Evolutionary conservation across 1,140 invertebrate genomes (phyloP).

Genomic region (Berghia stephanieae): DNA sequence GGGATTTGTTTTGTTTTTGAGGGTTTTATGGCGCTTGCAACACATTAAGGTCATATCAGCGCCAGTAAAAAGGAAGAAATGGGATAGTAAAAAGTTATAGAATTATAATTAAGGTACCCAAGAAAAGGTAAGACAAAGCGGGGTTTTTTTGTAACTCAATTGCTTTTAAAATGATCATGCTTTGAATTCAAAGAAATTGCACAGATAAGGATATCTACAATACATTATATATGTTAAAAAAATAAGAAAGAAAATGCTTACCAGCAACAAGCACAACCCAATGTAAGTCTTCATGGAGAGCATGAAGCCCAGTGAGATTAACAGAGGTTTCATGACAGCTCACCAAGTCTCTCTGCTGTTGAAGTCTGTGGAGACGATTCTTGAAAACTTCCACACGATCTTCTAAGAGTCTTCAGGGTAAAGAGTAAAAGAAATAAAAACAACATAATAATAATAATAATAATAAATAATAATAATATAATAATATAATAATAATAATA

Average conservation of each 20-base stretch:
- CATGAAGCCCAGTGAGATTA: constrained; percentile 68
- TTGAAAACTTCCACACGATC: constrained; percentile 73
- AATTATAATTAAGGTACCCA: no score
- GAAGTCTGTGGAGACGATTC: constrained; percentile 72
- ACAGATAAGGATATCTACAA: no score
- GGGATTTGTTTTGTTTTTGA: not conserved
- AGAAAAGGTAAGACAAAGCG: not conserved
- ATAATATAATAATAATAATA: no score
- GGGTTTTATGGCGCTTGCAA: no score
- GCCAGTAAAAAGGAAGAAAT: no score
- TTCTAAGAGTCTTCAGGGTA: constrained; percentile 73
- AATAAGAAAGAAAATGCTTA: constrained; percentile 33
- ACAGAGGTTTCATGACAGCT: constrained; percentile 67
- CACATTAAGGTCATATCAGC: no score
- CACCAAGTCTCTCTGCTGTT: constrained; percentile 65
- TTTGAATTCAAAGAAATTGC: no score
- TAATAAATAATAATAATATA: not conserved
- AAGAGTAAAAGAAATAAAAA: not conserved
- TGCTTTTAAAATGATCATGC: no score
- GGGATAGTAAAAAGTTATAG: no score
- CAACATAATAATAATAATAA: not conserved
- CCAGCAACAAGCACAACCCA: constrained; percentile 86
- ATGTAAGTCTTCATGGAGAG: constrained; percentile 81
- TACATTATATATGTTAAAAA: not conserved
- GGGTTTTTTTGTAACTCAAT: no score